Percentiles rank a stretch among this genome's conserved stretches.
phyloP scores from a whole-genome alignment of 2,797 vertebrate genomes.

The Champsocephalus esox region DNA sequence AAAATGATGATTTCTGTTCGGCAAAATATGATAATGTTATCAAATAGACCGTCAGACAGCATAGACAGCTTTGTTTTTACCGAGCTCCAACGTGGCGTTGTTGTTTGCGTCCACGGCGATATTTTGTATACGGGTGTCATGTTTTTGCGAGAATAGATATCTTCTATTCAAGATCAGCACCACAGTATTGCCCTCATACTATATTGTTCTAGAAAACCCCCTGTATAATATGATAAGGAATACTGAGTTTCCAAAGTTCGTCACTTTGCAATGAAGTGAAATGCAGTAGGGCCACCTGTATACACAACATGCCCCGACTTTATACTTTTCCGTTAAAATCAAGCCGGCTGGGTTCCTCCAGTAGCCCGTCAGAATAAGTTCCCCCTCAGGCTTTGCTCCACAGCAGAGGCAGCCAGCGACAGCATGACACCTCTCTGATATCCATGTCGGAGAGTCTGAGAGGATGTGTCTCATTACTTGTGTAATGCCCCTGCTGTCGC shows the following conservation, averaged over 20 bases:
- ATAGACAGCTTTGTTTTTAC: too few species aligned
- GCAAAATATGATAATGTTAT: too few species aligned
- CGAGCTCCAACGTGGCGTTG: too few species aligned
- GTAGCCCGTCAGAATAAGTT: slow-evolving; percentile 48
- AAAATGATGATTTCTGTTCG: too few species aligned
- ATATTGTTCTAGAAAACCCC: too few species aligned
- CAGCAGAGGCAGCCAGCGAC: slow-evolving; percentile 58
- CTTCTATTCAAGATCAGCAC: too few species aligned
- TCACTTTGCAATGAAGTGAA: slow-evolving; percentile 1
- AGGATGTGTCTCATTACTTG: slow-evolving; percentile 83
- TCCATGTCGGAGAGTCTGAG: slow-evolving; percentile 62
- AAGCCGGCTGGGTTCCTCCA: slow-evolving; percentile 41
- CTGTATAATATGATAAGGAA: slow-evolving; percentile 10
- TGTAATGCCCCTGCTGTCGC: slow-evolving; percentile 77
- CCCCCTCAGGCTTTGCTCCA: slow-evolving; percentile 58
- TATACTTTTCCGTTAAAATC: slow-evolving; percentile 51
- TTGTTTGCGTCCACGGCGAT: too few species aligned
- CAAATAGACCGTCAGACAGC: too few species aligned
- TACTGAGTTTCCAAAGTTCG: slow-evolving; percentile 18
- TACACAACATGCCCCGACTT: slow-evolving; percentile 12
- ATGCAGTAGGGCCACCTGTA: slow-evolving; percentile 7
- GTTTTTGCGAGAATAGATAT: too few species aligned
- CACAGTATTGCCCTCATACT: too few species aligned
- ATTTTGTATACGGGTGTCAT: too few species aligned
- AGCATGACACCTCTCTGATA: slow-evolving; percentile 80